Percentiles rank a stretch among this genome's conserved stretches.
Conservation (phyloP, 1,140 invertebrate species). For the Musca vetustissima region DNA sequence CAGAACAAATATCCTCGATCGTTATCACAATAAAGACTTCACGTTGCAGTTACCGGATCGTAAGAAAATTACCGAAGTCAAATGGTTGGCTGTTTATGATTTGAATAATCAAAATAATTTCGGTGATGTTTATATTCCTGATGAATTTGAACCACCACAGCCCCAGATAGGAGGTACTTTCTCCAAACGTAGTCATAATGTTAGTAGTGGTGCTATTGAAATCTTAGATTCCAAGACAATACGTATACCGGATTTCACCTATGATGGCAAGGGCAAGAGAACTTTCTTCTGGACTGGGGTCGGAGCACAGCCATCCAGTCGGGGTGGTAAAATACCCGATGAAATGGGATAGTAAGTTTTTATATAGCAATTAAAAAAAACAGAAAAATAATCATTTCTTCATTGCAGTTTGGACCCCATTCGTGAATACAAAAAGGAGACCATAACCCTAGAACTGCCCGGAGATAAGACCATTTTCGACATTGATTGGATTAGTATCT, state of each 20-base stretch:
- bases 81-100: constrained; percentile 91
- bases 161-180: constrained; percentile 73
- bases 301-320: constrained; percentile 80
- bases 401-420: constrained; percentile 69
- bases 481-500: constrained; percentile 84
- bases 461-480: constrained; percentile 82
- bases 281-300: constrained; percentile 87
- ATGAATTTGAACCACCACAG: constrained; percentile 86
- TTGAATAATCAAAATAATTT: constrained; percentile 82
- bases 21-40: constrained; percentile 86
- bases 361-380: too few relatives aligned
- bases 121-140: constrained; percentile 87
- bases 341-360: constrained; percentile 88
- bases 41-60: constrained; percentile 80
- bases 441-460: constrained; percentile 76
- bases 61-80: constrained; percentile 84
- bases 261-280: constrained; percentile 74
- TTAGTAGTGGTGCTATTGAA: constrained; percentile 72
- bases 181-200: constrained; percentile 66
- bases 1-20: constrained; percentile 83
- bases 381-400: background rate
- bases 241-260: constrained; percentile 72
- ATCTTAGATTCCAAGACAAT: constrained; percentile 83
- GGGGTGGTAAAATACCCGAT: constrained; percentile 82
- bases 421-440: constrained; percentile 70